Conservation (phyloP, 2,888 invertebrate genomes). For the Automeris io region DNA sequence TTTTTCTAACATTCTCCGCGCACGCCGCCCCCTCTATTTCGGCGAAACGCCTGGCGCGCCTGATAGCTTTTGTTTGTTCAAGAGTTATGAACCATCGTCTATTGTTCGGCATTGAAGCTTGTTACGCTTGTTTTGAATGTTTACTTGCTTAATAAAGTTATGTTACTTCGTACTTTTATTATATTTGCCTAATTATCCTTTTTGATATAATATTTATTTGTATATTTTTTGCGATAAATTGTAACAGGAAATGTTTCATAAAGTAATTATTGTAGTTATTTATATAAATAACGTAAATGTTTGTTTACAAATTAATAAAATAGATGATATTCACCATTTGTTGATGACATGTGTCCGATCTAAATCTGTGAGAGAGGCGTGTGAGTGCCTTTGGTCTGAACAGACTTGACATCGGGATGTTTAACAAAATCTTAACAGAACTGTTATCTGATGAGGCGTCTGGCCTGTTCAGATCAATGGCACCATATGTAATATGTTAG, state of each 20-base stretch:
- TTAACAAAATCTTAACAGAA: no score
- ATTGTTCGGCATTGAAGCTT: slow-evolving; percentile 68
- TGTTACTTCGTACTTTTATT: slow-evolving; percentile 31
- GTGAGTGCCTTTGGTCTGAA: no score
- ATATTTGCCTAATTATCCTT: neutral
- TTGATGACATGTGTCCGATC: no score
- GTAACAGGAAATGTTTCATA: neutral
- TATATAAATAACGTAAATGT: neutral
- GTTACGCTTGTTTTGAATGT: slow-evolving; percentile 63
- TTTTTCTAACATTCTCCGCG: slow-evolving; percentile 74
- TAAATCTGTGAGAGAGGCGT: no score
- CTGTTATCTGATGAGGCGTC: no score
- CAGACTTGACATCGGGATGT: no score
- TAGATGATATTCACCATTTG: no score
- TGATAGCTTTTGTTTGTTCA: slow-evolving; percentile 70
- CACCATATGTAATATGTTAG: no score
- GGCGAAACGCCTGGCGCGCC: slow-evolving; percentile 58
- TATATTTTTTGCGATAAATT: neutral
- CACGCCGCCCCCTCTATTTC: slow-evolving; percentile 63
- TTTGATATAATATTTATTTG: neutral
- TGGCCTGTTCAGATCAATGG: no score
- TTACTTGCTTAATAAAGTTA: slow-evolving; percentile 61
- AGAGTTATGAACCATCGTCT: slow-evolving; percentile 49
- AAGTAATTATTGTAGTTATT: no score
- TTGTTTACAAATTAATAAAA: neutral